Base-by-base conservation (phyloP, 2,888 invertebrate species). In the Miltochrista miniata region DNA sequence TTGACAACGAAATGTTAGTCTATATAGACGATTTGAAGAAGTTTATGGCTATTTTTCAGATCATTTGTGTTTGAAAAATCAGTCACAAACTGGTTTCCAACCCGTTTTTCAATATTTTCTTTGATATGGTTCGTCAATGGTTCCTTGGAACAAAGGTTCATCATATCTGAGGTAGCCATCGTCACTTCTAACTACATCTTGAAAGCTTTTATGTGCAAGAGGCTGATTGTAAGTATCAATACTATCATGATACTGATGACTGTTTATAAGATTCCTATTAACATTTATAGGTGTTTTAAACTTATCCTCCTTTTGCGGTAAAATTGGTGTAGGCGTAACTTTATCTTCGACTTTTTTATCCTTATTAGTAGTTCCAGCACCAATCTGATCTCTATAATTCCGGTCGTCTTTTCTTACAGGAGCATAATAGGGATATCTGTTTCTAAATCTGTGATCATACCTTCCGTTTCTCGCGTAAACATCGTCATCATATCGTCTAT, bases 281-380 rank as follows among this genome's bases (percentile, higher is more conserved):
- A 62, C 51, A 52, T 78, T 82, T 24, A 80, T 71, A 10, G 72
- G 35, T 13, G 54, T 68, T 34, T 75, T 74, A n/a, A 62, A 79
- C 41, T 79, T 83, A 10, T 90, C 88, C 12, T 88, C 87, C 51
- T 90, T 90, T 47, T 88, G 82, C 1, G 92, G 90, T 12, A 89
- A 50, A 31, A 88, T 72, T 1, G 91, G 87, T 9, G 87, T 86
- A n/a, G 90, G 88, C 3, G 92, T 90, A 0, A 91, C 87, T 64
- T 90, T 89, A 18, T 89, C 89, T 2, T 90, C 90, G 1, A 83
- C 58, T 63, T 87, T 89, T 58, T 90, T 90, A 35, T 91, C 90
- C 56, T 89, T 90, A 12, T 69, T 75, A 7, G 72, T 75, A 5
- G 87, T 83, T 2, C 87, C 85, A 2, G 92, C 87, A 9, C 85